Base-by-base conservation (phyloP, 2,888 invertebrate genomes). In the Molorchus minor region DNA sequence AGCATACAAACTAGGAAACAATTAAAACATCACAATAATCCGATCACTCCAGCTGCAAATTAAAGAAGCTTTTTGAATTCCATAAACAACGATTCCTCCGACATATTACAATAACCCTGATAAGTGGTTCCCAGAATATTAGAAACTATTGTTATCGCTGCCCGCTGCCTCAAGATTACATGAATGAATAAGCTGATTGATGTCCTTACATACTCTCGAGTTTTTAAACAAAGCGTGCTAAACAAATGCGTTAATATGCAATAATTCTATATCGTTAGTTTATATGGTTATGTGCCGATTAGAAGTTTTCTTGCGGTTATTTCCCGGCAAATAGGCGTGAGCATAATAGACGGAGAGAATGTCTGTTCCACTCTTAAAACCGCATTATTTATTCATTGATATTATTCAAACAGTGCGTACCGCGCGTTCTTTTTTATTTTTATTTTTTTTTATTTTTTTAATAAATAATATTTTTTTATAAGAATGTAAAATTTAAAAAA, bases 301-400 rank as follows among this genome's bases (percentile, higher is more conserved):
- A 15, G 29, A 25, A 49, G 25, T 49, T 49, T 49, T 20, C 38
- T 36, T 38, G 38, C 15, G 33, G 13, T 38, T 38, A 21, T 38
- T 49, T 49, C 49, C 49, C 38, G 49, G 36, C 35, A 49, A 49
- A 38, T 49, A 49, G 25, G 36, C 15, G 21, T 17, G 38, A 16
- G 20, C 25, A 29, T 38, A 49, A 38, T 38, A 35, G 36, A 25
- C 21, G 15, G 16, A 12, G 36, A 36, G 25, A 49, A 49, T 49
- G 49, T 16, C 16, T 40, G 49, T 49, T 49, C 10, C 49, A 49
- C 25, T 25, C 15, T 49, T 49, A 49, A 20, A 47, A 25, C 25
- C 49, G n/a, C 49, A 17, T 25, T n/a, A 19, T 43, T 21, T 43
- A 30, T 12, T 20, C 35, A 12, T 17, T 36, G 20, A 36, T 20